A percentile compares a stretch with the other conserved stretches of the same genome.
These are phyloP conservation scores for Sebastes baramenuke DNA, from an alignment of 2,797 vertebrate species.

Conservation along the genomic window DNA sequence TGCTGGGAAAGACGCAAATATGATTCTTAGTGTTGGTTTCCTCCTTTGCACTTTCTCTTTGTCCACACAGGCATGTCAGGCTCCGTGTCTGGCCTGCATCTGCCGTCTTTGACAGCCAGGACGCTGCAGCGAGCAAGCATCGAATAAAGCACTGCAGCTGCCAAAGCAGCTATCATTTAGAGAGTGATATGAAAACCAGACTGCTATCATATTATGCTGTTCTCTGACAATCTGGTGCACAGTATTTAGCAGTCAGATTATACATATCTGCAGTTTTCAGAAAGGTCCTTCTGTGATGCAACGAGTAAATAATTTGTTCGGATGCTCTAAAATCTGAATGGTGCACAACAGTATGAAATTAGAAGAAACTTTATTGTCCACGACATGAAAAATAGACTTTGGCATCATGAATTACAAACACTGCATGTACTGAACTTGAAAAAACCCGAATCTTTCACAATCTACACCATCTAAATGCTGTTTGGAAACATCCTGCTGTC, in stretches of 20 bases:
- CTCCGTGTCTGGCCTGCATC: slow-evolving; percentile 32
- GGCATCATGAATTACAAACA: background rate
- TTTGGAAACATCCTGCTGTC: background rate
- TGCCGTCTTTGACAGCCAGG: slow-evolving; percentile 25
- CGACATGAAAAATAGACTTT: background rate
- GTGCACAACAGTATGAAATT: background rate
- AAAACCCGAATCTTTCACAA: background rate
- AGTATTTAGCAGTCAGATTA: background rate
- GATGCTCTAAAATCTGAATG: background rate
- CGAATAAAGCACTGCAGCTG: slow-evolving; percentile 33
- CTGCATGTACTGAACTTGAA: background rate
- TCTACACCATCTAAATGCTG: background rate
- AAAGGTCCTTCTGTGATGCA: background rate
- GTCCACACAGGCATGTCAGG: slow-evolving; percentile 9
- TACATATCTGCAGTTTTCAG: background rate
- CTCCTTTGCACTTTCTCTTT: slow-evolving; percentile 7
- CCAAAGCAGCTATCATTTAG: slow-evolving; percentile 4
- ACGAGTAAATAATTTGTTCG: background rate
- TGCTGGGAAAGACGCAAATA: slow-evolving; percentile 31
- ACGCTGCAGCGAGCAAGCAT: slow-evolving; percentile 27
- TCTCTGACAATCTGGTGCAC: background rate
- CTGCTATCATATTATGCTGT: background rate
- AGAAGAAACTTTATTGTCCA: background rate
- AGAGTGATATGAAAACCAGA: slow-evolving; percentile 19
- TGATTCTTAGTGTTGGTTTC: slow-evolving; percentile 15